phyloP scores from a whole-genome alignment of 1,140 invertebrate genomes.

The Meloidogyne chitwoodi region DNA sequence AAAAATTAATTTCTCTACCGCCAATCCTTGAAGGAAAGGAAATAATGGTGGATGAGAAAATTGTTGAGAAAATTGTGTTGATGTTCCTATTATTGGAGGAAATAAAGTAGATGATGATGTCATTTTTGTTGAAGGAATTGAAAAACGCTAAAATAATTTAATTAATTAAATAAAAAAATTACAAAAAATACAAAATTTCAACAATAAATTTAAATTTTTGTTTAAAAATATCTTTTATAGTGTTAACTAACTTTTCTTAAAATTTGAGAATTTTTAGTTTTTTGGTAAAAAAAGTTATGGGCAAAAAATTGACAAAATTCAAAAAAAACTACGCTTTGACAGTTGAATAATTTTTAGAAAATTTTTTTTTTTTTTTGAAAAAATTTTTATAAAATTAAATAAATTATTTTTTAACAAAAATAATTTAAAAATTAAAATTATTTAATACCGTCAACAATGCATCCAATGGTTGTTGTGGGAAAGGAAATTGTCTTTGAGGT shows the following conservation, averaged over 20 bases:
- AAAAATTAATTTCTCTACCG: not conserved
- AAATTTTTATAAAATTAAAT: not conserved
- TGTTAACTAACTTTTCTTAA: not conserved
- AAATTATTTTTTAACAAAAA: not conserved
- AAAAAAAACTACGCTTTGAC: too few species aligned
- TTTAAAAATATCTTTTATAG: not conserved
- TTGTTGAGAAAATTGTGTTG: not conserved
- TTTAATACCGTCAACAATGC: not conserved
- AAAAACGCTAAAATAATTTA: not conserved
- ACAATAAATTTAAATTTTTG: not conserved
- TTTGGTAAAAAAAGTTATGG: too few species aligned
- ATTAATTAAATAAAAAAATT: not conserved
- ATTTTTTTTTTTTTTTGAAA: too few species aligned
- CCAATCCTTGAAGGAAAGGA: conserved; percentile 16
- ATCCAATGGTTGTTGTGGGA: not conserved
- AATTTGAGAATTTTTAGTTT: not conserved
- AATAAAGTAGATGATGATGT: too few species aligned
- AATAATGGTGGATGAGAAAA: not conserved
- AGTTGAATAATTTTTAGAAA: not conserved
- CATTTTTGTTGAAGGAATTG: not conserved
- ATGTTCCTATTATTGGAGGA: not conserved
- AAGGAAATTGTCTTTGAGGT: not conserved
- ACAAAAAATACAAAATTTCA: not conserved
- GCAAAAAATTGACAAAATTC: too few species aligned
- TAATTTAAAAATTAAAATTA: not conserved